Percentiles rank a stretch among this genome's conserved stretches.
Conservation (phyloP, 2,888 invertebrate genomes). For the Diaprepes abbreviatus region DNA sequence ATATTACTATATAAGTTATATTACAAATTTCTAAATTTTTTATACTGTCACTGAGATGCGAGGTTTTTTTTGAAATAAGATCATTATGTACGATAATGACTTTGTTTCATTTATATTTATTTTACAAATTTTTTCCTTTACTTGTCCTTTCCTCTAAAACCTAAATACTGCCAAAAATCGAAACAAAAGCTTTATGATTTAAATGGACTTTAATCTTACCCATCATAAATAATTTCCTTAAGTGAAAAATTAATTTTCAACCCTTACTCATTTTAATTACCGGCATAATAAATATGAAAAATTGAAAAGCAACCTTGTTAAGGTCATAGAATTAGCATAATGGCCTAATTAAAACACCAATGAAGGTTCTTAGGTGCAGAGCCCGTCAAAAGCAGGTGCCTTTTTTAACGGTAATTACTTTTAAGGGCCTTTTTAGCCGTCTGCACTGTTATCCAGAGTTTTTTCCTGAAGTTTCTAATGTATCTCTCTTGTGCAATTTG, state of each 20-base stretch:
- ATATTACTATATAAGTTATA: too few relatives aligned
- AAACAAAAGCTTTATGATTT: conserved; percentile 27
- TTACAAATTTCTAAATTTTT: too few relatives aligned
- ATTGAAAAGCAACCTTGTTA: conserved; percentile 59
- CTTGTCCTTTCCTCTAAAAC: too few relatives aligned
- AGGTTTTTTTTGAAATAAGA: too few relatives aligned
- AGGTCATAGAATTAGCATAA: conserved; percentile 63
- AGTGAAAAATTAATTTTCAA: conserved; percentile 50
- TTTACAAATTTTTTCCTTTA: too few relatives aligned
- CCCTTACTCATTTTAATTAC: conserved; percentile 50
- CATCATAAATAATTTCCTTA: conserved; percentile 44
- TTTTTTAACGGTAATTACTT: conserved; percentile 59
- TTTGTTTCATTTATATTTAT: too few relatives aligned
- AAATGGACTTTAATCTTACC: conserved; percentile 32
- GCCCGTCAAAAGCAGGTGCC: conserved; percentile 60
- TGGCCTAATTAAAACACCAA: conserved; percentile 60
- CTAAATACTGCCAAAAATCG: background rate
- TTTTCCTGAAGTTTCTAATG: conserved; percentile 22
- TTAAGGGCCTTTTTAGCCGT: conserved; percentile 42
- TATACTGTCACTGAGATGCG: too few relatives aligned
- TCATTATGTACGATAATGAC: too few relatives aligned
- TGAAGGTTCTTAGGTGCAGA: conserved; percentile 59
- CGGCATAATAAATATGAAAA: conserved; percentile 58
- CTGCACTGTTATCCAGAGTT: conserved; percentile 16
- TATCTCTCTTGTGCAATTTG: conserved; percentile 30